Base-by-base conservation (phyloP, 1,140 invertebrate species). In the Plodia interpunctella region DNA sequence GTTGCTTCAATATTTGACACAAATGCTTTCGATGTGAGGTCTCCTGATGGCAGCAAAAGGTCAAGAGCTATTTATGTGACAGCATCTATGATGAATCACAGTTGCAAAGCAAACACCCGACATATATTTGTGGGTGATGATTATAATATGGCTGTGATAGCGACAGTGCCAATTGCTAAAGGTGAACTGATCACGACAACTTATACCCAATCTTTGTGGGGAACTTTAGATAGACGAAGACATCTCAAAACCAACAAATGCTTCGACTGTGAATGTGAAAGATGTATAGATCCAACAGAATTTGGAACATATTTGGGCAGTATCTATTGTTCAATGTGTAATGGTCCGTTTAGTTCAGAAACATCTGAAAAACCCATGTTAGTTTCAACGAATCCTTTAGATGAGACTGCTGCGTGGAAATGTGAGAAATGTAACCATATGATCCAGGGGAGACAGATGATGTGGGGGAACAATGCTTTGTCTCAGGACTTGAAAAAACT, bases 1-100 rank as follows among this genome's bases (percentile, higher is more conserved):
- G 88, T 93, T 5, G 93, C 93, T 32, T 93, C 91, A 2, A 92
- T 94, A 59, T 89, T 94, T 59, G 93, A 94, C 64, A 94, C 93
- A 1, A 95, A 95, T 68, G 84, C 93, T 13, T 94, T 92, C 65
- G 92, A 93, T 66, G 82, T 93, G 0, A 80, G 91, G 53, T 90
- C 90, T 32, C 72, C 76, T 11, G 71, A 88, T 57, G 81, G 85
- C 9, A 62, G 78, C 2, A 86, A 82, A 15, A 91, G 90, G 59
- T 77, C 92, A 20, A 81, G 92, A 32, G 93, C 90, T n/a, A 77
- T 95, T 21, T 94, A 92, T 70, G 85, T 92, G 0, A 91, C 84
- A 11, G 91, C 91, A 0, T 91, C 92, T 19, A 92, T 94, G 87
- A 88, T 94, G 64, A 91, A 92, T 28, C 94, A 95, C 72, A 91